Evolutionary conservation across 2,888 invertebrate genomes (phyloP), one percentile per base, ranked within the genome.

Genomic region (Caradrina clavipalpis): DNA sequence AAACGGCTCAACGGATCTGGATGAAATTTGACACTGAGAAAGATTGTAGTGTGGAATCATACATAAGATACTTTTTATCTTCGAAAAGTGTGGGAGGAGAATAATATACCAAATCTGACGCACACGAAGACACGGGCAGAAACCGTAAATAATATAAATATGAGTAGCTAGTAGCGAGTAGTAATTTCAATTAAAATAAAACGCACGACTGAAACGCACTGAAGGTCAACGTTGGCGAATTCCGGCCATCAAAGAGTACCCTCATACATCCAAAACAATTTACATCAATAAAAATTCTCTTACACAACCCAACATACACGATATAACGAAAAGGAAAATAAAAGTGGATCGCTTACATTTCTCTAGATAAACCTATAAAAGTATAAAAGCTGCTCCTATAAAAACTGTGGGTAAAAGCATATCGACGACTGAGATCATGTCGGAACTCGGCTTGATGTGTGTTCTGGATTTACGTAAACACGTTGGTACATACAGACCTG

Each of bases 361-460:
- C 69, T 72, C 22, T 61, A 54, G 72, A 82, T 74, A 79, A 78
- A 68, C 63, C 59, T 66, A 73, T 73, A 73, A 79, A 86, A 73
- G 51, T 66, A 71, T 69, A 73, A 75, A 84, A 65, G 73, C 69
- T 69, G 64, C 68, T 69, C 71, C 80, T 78, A 89, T 82, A 85
- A 88, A 87, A 89, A 82, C 69, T 76, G 78, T 58, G 60, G 61
- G 75, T 75, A 72, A 81, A 69, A 83, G 76, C 65, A 57, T 71
- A 80, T 76, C 68, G 68, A 66, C 60, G 65, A 39, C 70, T 47
- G 69, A 65, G 64, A 74, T 74, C 76, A 70, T 56, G 10, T 15
- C 45, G 63, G 64, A 69, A 58, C 65, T 50, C 35, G n/a, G 21
- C 51, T 71, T 64, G 57, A 66, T 63, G 49, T 57, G 50, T 11